Conservation (phyloP, 2,888 invertebrate species). For the Galerucella pusilla region DNA sequence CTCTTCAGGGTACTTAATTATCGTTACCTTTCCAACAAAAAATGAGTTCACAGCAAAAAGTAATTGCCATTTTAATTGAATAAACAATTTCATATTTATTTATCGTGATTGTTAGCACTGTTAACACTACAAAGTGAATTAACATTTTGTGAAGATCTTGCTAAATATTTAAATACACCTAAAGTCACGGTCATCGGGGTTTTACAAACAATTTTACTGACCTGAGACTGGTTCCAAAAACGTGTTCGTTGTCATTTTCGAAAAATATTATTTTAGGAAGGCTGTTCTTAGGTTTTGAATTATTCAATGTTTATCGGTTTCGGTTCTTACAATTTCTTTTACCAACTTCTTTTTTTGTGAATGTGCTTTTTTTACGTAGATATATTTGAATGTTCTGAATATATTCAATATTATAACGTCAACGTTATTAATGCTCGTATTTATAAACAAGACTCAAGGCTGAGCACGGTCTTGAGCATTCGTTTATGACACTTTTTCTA, state of each 20-base stretch:
- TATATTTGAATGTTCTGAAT: too few relatives aligned
- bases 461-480: too few relatives aligned
- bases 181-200: constrained; percentile 59
- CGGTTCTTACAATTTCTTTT: too few relatives aligned
- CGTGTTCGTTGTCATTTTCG: constrained; percentile 40
- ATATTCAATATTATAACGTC: too few relatives aligned
- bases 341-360: too few relatives aligned
- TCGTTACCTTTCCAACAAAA: not conserved
- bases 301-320: too few relatives aligned
- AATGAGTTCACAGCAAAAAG: not conserved
- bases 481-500: too few relatives aligned
- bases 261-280: constrained; percentile 33
- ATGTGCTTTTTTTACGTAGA: too few relatives aligned
- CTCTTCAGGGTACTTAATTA: too few relatives aligned
- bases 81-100: not conserved
- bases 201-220: constrained; percentile 55
- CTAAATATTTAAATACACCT: constrained; percentile 59
- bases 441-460: too few relatives aligned
- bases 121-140: not conserved
- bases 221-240: constrained; percentile 51
- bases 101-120: not conserved
- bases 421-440: too few relatives aligned
- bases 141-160: constrained; percentile 39
- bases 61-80: not conserved
- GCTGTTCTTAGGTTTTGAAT: too few relatives aligned